Percentiles rank a stretch among this genome's conserved stretches.
Evolutionary conservation across 2,113 vertebrate genomes (phyloP).

Genomic region (Anarhynchus alexandrinus): DNA sequence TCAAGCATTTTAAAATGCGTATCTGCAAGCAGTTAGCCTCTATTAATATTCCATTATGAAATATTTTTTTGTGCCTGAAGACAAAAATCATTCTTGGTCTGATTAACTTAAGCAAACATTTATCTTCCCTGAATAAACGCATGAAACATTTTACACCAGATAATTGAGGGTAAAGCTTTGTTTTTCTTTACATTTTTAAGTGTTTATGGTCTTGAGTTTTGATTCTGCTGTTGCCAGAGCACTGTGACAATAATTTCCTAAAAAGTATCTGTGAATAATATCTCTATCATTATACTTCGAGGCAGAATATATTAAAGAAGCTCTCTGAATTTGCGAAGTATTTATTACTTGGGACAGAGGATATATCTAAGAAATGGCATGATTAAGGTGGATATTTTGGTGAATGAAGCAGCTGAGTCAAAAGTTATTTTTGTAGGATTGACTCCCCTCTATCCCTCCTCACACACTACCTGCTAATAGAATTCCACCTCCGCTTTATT

Average conservation of each 20-base stretch:
- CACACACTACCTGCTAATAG: not conserved
- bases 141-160: not conserved
- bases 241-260: not conserved
- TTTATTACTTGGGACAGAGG: not conserved
- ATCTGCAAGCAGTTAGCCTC: not conserved
- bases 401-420: not conserved
- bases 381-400: not conserved
- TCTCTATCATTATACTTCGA: not conserved
- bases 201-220: not conserved
- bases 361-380: not conserved
- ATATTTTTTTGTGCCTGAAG: not conserved
- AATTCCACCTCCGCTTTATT: not conserved
- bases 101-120: not conserved
- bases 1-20: not conserved
- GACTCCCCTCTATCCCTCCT: not conserved
- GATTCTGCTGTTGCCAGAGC: not conserved
- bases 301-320: not conserved
- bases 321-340: not conserved
- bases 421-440: not conserved
- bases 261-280: not conserved
- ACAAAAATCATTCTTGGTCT: not conserved
- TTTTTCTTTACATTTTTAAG: not conserved
- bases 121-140: not conserved
- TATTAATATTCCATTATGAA: not conserved
- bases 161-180: not conserved